Evolutionary conservation across 2,113 vertebrate species (phyloP), one percentile per base, ranked within the genome.

Genomic region (Chaetodon trifascialis): DNA sequence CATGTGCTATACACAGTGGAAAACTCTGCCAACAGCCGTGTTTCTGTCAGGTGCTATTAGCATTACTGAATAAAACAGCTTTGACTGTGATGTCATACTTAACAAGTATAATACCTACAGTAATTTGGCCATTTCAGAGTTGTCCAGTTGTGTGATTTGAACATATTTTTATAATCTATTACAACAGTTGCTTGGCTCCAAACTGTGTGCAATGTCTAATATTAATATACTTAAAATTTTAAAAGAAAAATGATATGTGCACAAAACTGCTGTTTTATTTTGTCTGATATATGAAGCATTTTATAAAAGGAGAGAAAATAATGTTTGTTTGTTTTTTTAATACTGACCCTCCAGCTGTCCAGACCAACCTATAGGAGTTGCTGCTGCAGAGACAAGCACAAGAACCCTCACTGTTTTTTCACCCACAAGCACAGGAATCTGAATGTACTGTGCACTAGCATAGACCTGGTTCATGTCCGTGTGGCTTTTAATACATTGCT

Each of bases 271-370:
- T 56, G 34, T 16, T 10, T 17, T 58, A n/a, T n/a, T n/a, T n/a
- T n/a, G n/a, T n/a, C n/a, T n/a, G n/a, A 55, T 25, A 46, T 58
- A 5, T 23, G 9, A 30, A 46, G 38, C n/a, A 59, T 30, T 44
- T 30, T 21, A 3, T 52, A 42, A 21, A 21, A 70, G 51, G 52
- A 30, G 14, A n/a, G 15, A 16, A 46, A 72, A 75, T 42, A 40
- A 51, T 51, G 9, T 52, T 64, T 54, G 60, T n/a, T n/a, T n/a
- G n/a, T n/a, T n/a, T 75, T 75, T 64, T 16, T 73, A n/a, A 42
- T 44, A 17, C 5, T 11, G 8, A 55, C 56, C 58, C 25, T 52
- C 59, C 14, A 44, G 42, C 9, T 44, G 42, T 44, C 42, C 42
- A 44, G 42, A 44, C 42, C 42, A 10, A 44, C 42, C 42, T 9